Percentiles rank a stretch among this genome's conserved stretches.
These are phyloP conservation scores for Parnassius smintheus DNA, from an alignment of 2,888 invertebrate species.

Conservation along the genomic window DNA sequence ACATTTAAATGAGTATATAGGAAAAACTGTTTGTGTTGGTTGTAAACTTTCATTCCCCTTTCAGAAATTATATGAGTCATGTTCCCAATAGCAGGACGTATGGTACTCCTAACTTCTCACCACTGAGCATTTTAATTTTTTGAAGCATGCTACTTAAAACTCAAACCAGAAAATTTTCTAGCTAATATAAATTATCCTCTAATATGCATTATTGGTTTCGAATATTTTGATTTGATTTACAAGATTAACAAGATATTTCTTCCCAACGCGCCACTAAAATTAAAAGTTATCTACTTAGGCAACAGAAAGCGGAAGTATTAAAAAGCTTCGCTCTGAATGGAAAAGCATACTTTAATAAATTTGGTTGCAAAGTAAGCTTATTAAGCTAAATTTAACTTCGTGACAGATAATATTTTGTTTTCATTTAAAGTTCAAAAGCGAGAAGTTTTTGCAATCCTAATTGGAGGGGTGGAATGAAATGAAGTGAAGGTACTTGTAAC, in stretches of 20 bases:
- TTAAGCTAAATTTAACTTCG: constrained; percentile 29
- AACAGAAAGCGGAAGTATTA: constrained; percentile 33
- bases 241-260: neutral
- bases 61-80: no score
- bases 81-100: no score
- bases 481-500: constrained; percentile 29
- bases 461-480: constrained; percentile 31
- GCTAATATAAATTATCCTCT: no score
- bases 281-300: constrained; percentile 26
- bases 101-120: no score
- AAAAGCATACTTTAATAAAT: constrained; percentile 30
- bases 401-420: constrained; percentile 33
- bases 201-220: no score
- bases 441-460: constrained; percentile 32
- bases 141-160: no score
- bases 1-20: no score
- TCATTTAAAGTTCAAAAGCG: constrained; percentile 30
- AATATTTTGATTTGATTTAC: no score
- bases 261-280: constrained; percentile 12
- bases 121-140: no score
- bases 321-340: constrained; percentile 35
- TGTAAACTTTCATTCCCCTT: no score
- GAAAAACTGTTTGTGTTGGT: no score
- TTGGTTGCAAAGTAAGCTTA: constrained; percentile 34
- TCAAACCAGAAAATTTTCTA: no score